phyloP scores from a whole-genome alignment of 2,888 invertebrate genomes.

The Pogonocherus hispidulus region DNA sequence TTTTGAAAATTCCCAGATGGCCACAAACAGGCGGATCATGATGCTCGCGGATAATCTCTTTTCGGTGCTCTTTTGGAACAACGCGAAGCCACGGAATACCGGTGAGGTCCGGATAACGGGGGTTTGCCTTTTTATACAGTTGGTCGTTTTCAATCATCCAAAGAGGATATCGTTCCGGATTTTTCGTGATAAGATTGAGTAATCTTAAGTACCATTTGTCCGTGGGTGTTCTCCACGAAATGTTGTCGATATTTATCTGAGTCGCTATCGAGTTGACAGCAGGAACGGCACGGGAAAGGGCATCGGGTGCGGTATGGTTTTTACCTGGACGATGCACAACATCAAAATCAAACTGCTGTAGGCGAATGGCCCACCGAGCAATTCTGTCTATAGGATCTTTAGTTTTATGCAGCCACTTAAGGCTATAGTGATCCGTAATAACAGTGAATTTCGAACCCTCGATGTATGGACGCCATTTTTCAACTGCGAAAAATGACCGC shows the following conservation, averaged over 20 bases:
- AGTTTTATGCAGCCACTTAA: too few species aligned
- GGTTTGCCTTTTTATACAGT: constrained; percentile 43
- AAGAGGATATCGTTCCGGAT: constrained; percentile 28
- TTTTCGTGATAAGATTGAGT: too few species aligned
- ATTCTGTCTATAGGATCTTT: too few species aligned
- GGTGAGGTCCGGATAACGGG: too few species aligned
- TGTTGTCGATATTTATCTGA: too few species aligned
- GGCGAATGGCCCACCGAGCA: too few species aligned
- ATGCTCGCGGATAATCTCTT: background rate
- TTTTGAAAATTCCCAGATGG: constrained; percentile 23
- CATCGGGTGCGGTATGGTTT: constrained; percentile 38
- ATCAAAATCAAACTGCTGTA: too few species aligned
- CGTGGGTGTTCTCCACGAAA: too few species aligned
- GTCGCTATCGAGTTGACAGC: background rate
- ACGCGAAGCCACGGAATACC: constrained; percentile 18
- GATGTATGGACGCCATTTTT: constrained; percentile 42
- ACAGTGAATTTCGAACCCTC: constrained; percentile 42
- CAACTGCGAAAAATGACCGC: constrained; percentile 39
- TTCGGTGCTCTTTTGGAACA: constrained; percentile 14
- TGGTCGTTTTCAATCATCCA: constrained; percentile 42
- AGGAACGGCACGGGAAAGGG: constrained; percentile 24
- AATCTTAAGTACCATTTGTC: too few species aligned
- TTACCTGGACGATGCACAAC: too few species aligned
- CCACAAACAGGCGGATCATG: constrained; percentile 23
- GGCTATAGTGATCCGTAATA: constrained; percentile 44